Evolutionary conservation across 1,140 invertebrate genomes (phyloP).

Genomic region (Spodoptera frugiperda): DNA sequence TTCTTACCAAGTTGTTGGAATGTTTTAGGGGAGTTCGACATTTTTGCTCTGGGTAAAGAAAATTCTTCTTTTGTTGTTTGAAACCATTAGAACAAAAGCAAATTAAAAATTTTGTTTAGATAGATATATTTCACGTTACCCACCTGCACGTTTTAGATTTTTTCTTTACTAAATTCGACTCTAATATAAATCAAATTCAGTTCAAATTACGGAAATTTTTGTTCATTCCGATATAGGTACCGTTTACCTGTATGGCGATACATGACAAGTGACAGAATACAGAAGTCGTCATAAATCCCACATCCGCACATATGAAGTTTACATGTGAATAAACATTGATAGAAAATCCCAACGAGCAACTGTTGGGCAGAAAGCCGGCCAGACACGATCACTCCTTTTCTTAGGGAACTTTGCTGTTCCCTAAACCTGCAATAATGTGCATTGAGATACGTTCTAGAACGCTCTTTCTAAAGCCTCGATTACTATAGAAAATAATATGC

Average conservation of each 20-base stretch:
- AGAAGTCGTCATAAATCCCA: no score
- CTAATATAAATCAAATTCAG: background rate
- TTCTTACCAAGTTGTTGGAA: slow-evolving; percentile 58
- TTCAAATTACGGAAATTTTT: background rate
- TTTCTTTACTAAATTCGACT: background rate
- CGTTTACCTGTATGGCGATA: no score
- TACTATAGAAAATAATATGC: no score
- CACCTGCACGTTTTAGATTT: background rate
- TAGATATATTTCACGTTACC: background rate
- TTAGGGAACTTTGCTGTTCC: no score
- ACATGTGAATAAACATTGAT: no score
- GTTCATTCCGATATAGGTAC: no score
- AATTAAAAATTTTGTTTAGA: slow-evolving; percentile 41
- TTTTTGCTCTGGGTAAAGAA: slow-evolving; percentile 59
- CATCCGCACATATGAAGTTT: no score
- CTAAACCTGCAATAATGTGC: background rate
- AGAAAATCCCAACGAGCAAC: no score
- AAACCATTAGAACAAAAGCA: slow-evolving; percentile 50
- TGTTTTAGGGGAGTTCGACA: slow-evolving; percentile 60
- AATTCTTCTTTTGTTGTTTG: slow-evolving; percentile 56
- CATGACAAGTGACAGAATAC: no score
- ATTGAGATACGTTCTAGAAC: background rate
- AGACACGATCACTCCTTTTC: no score
- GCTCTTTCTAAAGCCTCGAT: no score
- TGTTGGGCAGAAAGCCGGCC: no score